A percentile compares a stretch with the other conserved stretches of the same genome.
Conservation (phyloP, 30 jellyfish, hydroid and myxozoan species). For the Aurelia sp. region DNA sequence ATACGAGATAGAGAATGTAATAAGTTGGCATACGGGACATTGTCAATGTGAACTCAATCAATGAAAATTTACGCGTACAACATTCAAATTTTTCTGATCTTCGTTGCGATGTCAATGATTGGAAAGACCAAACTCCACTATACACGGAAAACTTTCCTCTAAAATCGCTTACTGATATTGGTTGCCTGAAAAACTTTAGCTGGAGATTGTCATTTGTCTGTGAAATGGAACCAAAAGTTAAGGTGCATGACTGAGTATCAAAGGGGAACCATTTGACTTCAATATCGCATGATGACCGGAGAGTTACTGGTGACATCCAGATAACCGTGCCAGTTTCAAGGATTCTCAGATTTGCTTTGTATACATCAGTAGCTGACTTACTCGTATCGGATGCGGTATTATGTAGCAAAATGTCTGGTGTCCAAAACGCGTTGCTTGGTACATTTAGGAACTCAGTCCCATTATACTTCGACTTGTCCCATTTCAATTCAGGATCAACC, state of each 20-base stretch:
- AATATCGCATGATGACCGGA: constrained; percentile 65
- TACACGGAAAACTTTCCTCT: constrained; percentile 34
- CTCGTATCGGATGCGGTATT: constrained; percentile 75
- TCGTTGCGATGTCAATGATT: constrained; percentile 1
- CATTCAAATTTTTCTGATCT: constrained; percentile 32
- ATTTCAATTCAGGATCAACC: constrained; percentile 49
- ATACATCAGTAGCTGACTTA: constrained; percentile 46
- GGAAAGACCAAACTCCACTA: constrained; percentile 57
- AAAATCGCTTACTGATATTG: constrained; percentile 16
- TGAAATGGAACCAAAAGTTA: constrained; percentile 75
- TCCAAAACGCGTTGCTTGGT: constrained; percentile 65
- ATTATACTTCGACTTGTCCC: constrained; percentile 51
- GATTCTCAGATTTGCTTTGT: constrained; percentile 62
- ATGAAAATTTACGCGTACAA: constrained; percentile 60
- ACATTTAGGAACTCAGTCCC: constrained; percentile 22
- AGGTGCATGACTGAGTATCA: constrained; percentile 64
- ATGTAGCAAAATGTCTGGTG: constrained; percentile 75
- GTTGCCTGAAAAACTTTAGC: constrained; percentile 48
- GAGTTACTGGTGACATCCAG: constrained; percentile 83
- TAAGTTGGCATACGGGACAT: constrained; percentile 64
- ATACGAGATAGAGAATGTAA: constrained; percentile 59
- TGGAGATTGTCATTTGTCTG: constrained; percentile 24
- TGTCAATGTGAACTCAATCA: constrained; percentile 17
- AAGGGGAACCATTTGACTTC: constrained; percentile 85
- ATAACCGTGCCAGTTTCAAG: constrained; percentile 34